These are phyloP conservation scores for Phymastichus coffea DNA, from an alignment of 1,140 invertebrate species.

Conservation along the genomic window DNA sequence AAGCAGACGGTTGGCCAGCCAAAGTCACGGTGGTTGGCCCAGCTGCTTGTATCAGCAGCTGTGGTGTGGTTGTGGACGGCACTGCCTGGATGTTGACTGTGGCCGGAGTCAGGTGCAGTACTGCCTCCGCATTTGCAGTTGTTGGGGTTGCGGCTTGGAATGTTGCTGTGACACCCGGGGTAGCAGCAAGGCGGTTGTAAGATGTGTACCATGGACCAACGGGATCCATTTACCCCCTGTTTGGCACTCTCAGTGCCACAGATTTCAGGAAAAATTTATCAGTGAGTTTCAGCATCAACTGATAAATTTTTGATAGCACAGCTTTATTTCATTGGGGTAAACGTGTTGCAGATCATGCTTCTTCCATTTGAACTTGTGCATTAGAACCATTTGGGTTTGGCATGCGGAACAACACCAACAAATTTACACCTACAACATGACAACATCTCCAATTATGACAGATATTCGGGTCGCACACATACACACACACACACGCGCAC, in stretches of 20 bases:
- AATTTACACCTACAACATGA: too few species aligned
- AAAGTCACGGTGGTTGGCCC: slow-evolving; percentile 63
- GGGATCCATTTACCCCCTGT: slow-evolving; percentile 67
- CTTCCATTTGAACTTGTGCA: slow-evolving; percentile 22
- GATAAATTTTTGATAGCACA: slow-evolving; percentile 17
- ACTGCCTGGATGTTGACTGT: slow-evolving; percentile 52
- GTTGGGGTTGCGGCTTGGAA: slow-evolving; percentile 44
- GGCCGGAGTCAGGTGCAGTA: slow-evolving; percentile 58
- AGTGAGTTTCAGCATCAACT: slow-evolving; percentile 17
- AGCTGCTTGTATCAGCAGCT: slow-evolving; percentile 63
- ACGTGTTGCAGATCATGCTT: neutral
- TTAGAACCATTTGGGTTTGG: slow-evolving; percentile 21
- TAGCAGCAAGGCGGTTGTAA: slow-evolving; percentile 67
- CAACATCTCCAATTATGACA: too few species aligned
- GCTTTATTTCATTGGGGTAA: neutral
- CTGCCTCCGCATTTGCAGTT: slow-evolving; percentile 61
- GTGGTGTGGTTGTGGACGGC: slow-evolving; percentile 62
- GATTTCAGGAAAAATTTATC: slow-evolving; percentile 14
- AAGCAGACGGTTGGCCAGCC: slow-evolving; percentile 64
- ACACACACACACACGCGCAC: too few species aligned
- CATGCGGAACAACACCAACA: slow-evolving; percentile 6
- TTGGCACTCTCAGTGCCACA: slow-evolving; percentile 46
- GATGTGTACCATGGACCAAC: slow-evolving; percentile 77
- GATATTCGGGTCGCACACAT: too few species aligned
- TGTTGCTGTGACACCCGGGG: slow-evolving; percentile 61